Evolutionary conservation across 2,113 vertebrate genomes (phyloP).

Genomic region (Corythoichthys intestinalis): DNA sequence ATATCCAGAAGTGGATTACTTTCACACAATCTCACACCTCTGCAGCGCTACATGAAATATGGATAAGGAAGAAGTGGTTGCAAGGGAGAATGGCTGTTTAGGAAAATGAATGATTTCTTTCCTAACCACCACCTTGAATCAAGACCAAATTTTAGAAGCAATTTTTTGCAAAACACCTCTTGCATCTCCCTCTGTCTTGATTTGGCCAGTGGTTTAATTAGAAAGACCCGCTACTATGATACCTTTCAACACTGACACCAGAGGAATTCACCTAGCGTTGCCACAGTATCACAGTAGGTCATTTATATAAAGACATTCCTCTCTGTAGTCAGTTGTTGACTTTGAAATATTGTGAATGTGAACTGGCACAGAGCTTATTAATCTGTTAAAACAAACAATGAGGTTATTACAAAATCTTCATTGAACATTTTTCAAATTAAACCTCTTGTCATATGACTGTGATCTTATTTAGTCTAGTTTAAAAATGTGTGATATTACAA

Average conservation of each 20-base stretch:
- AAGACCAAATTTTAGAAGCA: constrained; percentile 49
- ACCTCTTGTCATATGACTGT: neutral
- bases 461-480: neutral
- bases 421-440: neutral
- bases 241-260: constrained; percentile 58
- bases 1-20: constrained; percentile 81
- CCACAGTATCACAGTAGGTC: constrained; percentile 33
- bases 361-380: constrained; percentile 15
- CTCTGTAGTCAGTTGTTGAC: constrained; percentile 23
- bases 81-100: constrained; percentile 15
- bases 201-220: constrained; percentile 72
- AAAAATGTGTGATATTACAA: constrained; percentile 1
- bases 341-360: constrained; percentile 33
- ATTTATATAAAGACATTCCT: constrained; percentile 58
- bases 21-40: constrained; percentile 75
- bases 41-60: constrained; percentile 79
- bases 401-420: constrained; percentile 11
- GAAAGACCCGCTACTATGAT: constrained; percentile 64
- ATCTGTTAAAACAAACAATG: constrained; percentile 10
- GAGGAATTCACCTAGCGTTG: constrained; percentile 43
- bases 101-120: constrained; percentile 74
- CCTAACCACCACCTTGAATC: constrained; percentile 51
- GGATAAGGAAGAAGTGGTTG: constrained; percentile 68
- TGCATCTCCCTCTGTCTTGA: constrained; percentile 40
- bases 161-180: constrained; percentile 61